Base-by-base conservation (phyloP, 1,140 invertebrate species). In the Papilio polyxenes region DNA sequence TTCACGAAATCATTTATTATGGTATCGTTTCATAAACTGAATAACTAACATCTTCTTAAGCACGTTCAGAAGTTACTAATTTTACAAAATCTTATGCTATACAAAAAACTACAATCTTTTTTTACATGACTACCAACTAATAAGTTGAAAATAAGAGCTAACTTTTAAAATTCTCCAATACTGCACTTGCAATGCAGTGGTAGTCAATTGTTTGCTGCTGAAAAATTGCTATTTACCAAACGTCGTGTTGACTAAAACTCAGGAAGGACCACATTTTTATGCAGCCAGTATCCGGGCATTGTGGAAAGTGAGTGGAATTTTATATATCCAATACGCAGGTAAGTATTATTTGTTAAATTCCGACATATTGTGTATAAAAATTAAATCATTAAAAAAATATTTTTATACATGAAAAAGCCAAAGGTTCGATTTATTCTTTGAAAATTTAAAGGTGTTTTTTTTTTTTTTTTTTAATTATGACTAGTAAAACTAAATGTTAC, bases 221-320 rank as follows among this genome's bases (percentile, higher is more conserved):
- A 81, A 81, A 83, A 69, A 81, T 81, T 80, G 78, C 69, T 83
- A 74, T 83, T 76, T 79, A 48, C 65, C 75, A 81, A 75, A 79
- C 82, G 75, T 72, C 15, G 37, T 65, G 44, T 37, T 80, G 31
- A 44, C 59, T 49, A 80, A 80, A 80, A 69, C 78, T 44, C 77
- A 65, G 37, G 59, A 80, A 83, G 62, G 40, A 31, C 31, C 69
- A 62, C 59, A 37, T 40, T 76, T 77, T 76, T 77, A 80, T 80
- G 78, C 78, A 44, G 78, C 40, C 78, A 69, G 62, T 80, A 69
- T 69, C 78, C 78, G 78, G 78, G 40, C 81, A 65, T 82, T 76
- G 74, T 65, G 59, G n/a, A 62, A 72, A 72, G 31, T 72, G 65
- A 23, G 3, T 37, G 31, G 65, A 72, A 72, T 72, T 72, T 72